phyloP scores from a whole-genome alignment of 1,140 invertebrate species.

The Saccostrea glomerata region DNA sequence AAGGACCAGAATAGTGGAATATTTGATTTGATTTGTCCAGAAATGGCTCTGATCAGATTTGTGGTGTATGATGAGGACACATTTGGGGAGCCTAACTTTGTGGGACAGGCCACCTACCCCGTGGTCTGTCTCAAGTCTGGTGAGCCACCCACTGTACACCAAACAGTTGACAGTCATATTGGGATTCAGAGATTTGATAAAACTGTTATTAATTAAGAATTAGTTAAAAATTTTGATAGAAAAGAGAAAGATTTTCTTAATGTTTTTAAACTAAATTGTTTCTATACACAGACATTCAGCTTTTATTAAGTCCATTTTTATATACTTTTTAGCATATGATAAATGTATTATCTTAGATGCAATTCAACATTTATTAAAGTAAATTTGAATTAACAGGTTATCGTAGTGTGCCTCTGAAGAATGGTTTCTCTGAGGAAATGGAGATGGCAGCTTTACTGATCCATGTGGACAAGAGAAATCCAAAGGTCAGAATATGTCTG shows the following conservation, averaged over 20 bases:
- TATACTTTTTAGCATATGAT: too few relatives aligned
- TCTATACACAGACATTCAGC: too few relatives aligned
- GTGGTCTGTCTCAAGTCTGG: slow-evolving; percentile 80
- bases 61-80: slow-evolving; percentile 98
- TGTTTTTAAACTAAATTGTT: too few relatives aligned
- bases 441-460: slow-evolving; percentile 95
- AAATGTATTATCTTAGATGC: too few relatives aligned
- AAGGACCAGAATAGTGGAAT: slow-evolving; percentile 92
- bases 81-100: slow-evolving; percentile 98
- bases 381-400: slow-evolving; percentile 84
- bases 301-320: too few relatives aligned
- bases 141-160: slow-evolving; percentile 64
- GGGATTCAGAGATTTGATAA: too few relatives aligned
- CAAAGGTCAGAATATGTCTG: slow-evolving; percentile 70
- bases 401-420: slow-evolving; percentile 93
- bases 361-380: background rate
- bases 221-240: too few relatives aligned
- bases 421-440: slow-evolving; percentile 94
- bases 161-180: too few relatives aligned
- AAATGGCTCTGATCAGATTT: slow-evolving; percentile 94
- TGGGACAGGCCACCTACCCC: slow-evolving; percentile 97
- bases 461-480: slow-evolving; percentile 85
- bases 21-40: slow-evolving; percentile 93
- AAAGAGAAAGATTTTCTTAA: too few relatives aligned
- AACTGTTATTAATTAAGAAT: too few relatives aligned